Conservation (phyloP, 2,797 vertebrate genomes). For the Petrocephalus sullivani region DNA sequence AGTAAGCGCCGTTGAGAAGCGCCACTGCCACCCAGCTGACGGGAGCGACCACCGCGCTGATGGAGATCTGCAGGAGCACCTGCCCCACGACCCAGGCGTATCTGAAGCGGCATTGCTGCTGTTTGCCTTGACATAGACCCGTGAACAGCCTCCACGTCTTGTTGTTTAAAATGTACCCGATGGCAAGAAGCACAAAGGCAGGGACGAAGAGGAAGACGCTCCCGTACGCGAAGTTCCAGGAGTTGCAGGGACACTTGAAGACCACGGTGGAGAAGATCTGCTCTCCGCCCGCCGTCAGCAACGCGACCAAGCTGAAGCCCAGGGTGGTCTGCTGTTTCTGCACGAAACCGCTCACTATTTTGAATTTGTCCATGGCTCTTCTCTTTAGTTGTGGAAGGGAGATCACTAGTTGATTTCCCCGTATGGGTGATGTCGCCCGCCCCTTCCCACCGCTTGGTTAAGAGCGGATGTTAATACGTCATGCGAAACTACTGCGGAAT, state of each 20-base stretch:
- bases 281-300: slow-evolving; percentile 62
- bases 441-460: neutral
- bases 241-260: slow-evolving; percentile 71
- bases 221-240: slow-evolving; percentile 59
- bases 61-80: slow-evolving; percentile 35
- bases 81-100: neutral
- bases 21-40: slow-evolving; percentile 69
- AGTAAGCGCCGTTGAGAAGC: slow-evolving; percentile 64
- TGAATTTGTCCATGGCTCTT: neutral
- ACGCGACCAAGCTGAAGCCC: slow-evolving; percentile 52
- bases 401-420: neutral
- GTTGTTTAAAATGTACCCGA: slow-evolving; percentile 54
- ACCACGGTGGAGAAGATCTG: slow-evolving; percentile 58
- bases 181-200: slow-evolving; percentile 59
- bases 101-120: slow-evolving; percentile 21
- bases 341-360: slow-evolving; percentile 35
- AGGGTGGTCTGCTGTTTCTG: slow-evolving; percentile 41
- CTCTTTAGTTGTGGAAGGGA: neutral
- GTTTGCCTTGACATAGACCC: slow-evolving; percentile 42
- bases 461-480: neutral
- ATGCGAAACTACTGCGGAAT: neutral
- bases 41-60: slow-evolving; percentile 51
- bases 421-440: neutral
- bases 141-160: slow-evolving; percentile 59
- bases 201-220: slow-evolving; percentile 67